A percentile compares a stretch with the other conserved stretches of the same genome.
Conservation (phyloP, 2,797 vertebrate species). For the Pangasius mekongensis region DNA sequence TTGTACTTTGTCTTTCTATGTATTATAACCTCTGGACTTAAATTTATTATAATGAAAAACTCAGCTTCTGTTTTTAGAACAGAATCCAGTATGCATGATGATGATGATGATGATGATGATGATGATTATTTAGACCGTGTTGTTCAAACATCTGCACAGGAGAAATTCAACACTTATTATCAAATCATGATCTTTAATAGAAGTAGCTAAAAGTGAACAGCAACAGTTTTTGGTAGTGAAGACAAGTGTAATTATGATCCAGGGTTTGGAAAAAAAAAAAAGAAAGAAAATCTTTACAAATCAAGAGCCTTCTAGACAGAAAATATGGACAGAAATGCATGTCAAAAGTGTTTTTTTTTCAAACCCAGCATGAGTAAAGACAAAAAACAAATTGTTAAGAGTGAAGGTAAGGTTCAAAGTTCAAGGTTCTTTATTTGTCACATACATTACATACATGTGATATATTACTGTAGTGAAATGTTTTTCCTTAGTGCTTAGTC, state of each 20-base stretch:
- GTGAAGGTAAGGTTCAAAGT: conserved; percentile 15
- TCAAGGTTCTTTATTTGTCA: too few species aligned
- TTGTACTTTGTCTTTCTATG: background rate
- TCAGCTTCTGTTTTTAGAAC: background rate
- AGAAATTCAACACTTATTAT: background rate
- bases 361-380: conserved; percentile 41
- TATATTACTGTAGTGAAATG: too few species aligned
- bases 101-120: too few species aligned
- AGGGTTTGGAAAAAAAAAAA: background rate
- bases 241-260: background rate
- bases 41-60: background rate
- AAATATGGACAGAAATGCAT: conserved; percentile 44
- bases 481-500: too few species aligned
- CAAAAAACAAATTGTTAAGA: conserved; percentile 48
- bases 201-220: background rate
- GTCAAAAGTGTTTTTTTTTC: conserved; percentile 61
- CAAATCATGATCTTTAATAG: background rate
- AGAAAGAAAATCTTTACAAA: background rate
- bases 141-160: background rate
- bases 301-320: conserved; percentile 22
- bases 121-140: too few species aligned
- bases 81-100: background rate
- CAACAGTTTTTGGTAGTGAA: background rate
- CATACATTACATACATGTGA: too few species aligned
- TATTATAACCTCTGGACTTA: background rate